These are phyloP conservation scores for Anoplolepis gracilipes DNA, from an alignment of 1,140 invertebrate genomes.

Conservation along the genomic window DNA sequence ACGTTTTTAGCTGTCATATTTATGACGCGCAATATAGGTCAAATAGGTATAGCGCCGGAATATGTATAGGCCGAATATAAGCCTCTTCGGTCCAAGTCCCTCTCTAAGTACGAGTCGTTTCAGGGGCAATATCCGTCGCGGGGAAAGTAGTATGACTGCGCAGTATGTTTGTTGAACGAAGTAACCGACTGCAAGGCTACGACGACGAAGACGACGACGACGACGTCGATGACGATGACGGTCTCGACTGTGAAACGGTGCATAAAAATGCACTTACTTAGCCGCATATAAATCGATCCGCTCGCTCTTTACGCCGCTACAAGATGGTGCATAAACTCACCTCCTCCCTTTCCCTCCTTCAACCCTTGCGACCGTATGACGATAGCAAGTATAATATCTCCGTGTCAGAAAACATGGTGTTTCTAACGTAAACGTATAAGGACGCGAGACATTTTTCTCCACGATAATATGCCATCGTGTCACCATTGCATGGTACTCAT, in stretches of 20 bases:
- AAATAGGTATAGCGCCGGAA: background rate
- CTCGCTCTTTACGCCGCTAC: slow-evolving; percentile 68
- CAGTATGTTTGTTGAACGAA: slow-evolving; percentile 63
- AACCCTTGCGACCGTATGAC: background rate
- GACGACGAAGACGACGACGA: slow-evolving; percentile 65
- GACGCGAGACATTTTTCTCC: slow-evolving; percentile 43
- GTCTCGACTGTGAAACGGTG: slow-evolving; percentile 72
- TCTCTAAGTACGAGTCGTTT: background rate
- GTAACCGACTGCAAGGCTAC: slow-evolving; percentile 68
- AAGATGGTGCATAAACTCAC: slow-evolving; percentile 65
- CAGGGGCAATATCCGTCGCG: slow-evolving; percentile 2
- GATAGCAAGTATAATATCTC: slow-evolving; percentile 52
- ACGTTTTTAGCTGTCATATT: background rate
- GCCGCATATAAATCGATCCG: slow-evolving; percentile 75
- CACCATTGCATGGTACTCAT: background rate
- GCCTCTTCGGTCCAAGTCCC: background rate
- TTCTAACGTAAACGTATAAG: background rate
- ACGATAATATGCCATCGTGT: slow-evolving; percentile 1
- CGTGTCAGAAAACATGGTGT: slow-evolving; percentile 50
- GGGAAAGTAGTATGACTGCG: background rate
- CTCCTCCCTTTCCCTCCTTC: background rate
- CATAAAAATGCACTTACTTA: slow-evolving; percentile 75
- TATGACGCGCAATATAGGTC: background rate
- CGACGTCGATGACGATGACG: slow-evolving; percentile 47
- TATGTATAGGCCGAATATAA: background rate